Conservation (phyloP, 1,140 invertebrate species). For the Drosophila arizonae region DNA sequence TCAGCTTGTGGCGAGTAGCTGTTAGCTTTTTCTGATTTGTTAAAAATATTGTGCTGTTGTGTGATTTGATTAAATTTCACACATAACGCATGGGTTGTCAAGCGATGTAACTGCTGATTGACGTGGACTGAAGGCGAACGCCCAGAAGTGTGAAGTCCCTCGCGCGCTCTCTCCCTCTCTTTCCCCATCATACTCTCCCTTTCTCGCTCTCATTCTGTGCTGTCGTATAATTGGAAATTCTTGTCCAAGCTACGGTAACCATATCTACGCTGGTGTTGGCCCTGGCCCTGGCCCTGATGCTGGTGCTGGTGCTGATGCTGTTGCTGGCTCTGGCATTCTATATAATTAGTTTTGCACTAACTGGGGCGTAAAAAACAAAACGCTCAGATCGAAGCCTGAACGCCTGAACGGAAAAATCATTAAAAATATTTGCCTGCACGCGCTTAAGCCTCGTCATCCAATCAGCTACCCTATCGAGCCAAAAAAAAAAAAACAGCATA, state of each 20-base stretch:
- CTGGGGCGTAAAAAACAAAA: conserved; percentile 71
- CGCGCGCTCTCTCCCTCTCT: background rate
- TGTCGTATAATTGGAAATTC: conserved; percentile 34
- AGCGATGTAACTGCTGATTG: conserved; percentile 25
- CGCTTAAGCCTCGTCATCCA: conserved; percentile 77
- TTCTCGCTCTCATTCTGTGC: background rate
- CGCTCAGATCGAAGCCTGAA: conserved; percentile 53
- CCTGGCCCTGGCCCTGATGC: no score
- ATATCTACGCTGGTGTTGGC: conserved; percentile 6
- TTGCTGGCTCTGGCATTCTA: conserved; percentile 32
- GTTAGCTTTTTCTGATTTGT: conserved; percentile 1
- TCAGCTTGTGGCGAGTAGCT: background rate
- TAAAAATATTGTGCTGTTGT: conserved; percentile 13
- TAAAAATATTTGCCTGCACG: conserved; percentile 79
- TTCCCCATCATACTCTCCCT: background rate
- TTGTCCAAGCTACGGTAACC: conserved; percentile 30
- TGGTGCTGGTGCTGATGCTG: conserved; percentile 19
- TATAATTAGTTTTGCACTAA: conserved; percentile 79
- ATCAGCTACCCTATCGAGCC: conserved; percentile 58
- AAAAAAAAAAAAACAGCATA: conserved; percentile 14
- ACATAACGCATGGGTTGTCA: conserved; percentile 44
- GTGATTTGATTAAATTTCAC: conserved; percentile 40
- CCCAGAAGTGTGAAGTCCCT: conserved; percentile 30
- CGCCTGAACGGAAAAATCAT: conserved; percentile 65
- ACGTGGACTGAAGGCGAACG: conserved; percentile 15